Evolutionary conservation across 2,113 vertebrate species (phyloP).

Genomic region (Crotalus horridus): DNA sequence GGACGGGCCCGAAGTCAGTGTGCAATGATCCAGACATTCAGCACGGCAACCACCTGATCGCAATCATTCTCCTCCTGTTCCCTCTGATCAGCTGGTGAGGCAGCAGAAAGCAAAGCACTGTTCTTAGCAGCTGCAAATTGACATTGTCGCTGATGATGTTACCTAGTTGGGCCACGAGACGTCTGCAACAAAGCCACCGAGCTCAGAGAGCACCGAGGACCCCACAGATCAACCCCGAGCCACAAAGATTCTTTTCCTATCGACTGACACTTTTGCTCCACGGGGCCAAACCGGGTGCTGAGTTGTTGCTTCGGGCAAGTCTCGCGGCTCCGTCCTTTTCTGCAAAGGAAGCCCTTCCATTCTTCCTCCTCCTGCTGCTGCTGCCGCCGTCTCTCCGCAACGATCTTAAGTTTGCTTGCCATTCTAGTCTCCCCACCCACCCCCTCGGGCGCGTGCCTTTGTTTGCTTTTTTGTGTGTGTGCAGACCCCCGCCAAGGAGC

Average conservation of each 20-base stretch:
- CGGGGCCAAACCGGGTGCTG: background rate
- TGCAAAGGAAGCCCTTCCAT: background rate
- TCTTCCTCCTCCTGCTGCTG: background rate
- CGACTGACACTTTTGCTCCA: background rate
- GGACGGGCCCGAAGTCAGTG: background rate
- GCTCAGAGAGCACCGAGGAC: background rate
- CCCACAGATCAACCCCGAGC: background rate
- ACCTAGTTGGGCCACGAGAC: background rate
- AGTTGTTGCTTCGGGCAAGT: background rate
- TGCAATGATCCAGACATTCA: background rate
- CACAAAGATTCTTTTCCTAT: background rate
- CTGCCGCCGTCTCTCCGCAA: background rate
- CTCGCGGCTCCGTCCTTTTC: background rate
- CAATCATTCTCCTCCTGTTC: background rate
- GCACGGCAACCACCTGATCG: fast-evolving
- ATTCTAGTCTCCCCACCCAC: background rate
- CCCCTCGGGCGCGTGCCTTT: background rate
- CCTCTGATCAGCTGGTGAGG: background rate
- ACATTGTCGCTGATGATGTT: background rate
- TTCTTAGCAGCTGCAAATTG: background rate
- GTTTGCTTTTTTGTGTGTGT: background rate
- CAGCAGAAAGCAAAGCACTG: background rate
- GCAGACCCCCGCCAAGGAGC: background rate
- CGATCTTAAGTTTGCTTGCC: background rate
- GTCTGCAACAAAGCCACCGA: background rate